Evolutionary conservation across 2,888 invertebrate genomes (phyloP).

Genomic region (Monopis laevigella): DNA sequence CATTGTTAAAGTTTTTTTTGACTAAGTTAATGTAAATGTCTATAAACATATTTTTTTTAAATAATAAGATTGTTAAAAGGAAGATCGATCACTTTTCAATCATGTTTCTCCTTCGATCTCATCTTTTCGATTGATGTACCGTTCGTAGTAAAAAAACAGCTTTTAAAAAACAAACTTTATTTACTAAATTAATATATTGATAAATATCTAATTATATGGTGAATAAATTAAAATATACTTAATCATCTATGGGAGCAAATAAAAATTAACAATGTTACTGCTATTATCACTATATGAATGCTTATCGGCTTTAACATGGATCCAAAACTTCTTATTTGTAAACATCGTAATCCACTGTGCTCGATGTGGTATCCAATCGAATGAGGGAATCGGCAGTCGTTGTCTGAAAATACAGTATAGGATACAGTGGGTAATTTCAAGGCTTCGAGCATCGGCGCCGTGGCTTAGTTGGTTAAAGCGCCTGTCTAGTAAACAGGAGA

Average conservation of each 20-base stretch:
- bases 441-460: constrained; percentile 38
- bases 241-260: too few relatives aligned
- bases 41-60: too few relatives aligned
- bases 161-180: too few relatives aligned
- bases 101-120: too few relatives aligned
- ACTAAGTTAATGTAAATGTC: too few relatives aligned
- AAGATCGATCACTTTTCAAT: too few relatives aligned
- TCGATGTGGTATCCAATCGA: constrained; percentile 68
- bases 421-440: constrained; percentile 29
- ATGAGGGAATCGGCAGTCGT: constrained; percentile 72
- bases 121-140: too few relatives aligned
- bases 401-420: constrained; percentile 55
- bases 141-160: too few relatives aligned
- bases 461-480: constrained; percentile 69
- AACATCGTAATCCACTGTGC: constrained; percentile 56
- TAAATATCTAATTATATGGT: background rate
- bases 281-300: background rate
- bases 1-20: too few relatives aligned
- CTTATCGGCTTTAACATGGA: background rate
- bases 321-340: constrained; percentile 33
- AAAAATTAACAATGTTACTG: background rate
- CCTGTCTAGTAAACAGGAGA: constrained; percentile 69
- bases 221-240: background rate
- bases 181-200: too few relatives aligned
- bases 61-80: too few relatives aligned